These are phyloP conservation scores for Callithrix jacchus DNA, from an alignment of 2,113 vertebrate genomes.

Conservation along the genomic window DNA sequence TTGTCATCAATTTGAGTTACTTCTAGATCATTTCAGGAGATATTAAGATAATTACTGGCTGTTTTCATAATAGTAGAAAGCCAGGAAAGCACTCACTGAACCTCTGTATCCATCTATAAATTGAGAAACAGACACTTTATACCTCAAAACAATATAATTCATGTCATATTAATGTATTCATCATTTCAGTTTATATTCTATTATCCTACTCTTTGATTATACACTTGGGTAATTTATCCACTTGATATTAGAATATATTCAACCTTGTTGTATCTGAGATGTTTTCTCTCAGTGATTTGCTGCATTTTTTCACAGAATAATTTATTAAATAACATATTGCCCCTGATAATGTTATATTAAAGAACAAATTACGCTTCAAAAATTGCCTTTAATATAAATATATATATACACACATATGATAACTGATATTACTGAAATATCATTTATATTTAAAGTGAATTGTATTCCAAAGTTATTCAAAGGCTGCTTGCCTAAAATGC, in stretches of 20 bases:
- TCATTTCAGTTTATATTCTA: slow-evolving; percentile 59
- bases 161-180: slow-evolving; percentile 22
- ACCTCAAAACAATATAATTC: slow-evolving; percentile 68
- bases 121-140: slow-evolving; percentile 74
- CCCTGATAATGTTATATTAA: not conserved
- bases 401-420: not conserved
- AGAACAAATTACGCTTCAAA: slow-evolving; percentile 24
- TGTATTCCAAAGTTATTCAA: not conserved
- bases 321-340: not conserved
- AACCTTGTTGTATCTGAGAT: not conserved
- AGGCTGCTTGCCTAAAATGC: not conserved
- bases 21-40: slow-evolving; percentile 83
- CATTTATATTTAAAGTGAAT: not conserved
- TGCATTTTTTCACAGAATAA: not conserved
- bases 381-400: not conserved
- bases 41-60: slow-evolving; percentile 83
- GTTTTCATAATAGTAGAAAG: slow-evolving; percentile 71
- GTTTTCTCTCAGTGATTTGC: not conserved
- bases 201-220: slow-evolving; percentile 37
- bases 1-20: slow-evolving; percentile 86
- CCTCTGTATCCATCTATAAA: slow-evolving; percentile 66
- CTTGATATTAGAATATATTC: not conserved
- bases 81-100: slow-evolving; percentile 82
- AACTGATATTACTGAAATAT: not conserved
- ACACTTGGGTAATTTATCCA: not conserved